Evolutionary conservation across 2,888 invertebrate genomes (phyloP), one percentile per base, ranked within the genome.

Genomic region (Oscheius sp.): DNA sequence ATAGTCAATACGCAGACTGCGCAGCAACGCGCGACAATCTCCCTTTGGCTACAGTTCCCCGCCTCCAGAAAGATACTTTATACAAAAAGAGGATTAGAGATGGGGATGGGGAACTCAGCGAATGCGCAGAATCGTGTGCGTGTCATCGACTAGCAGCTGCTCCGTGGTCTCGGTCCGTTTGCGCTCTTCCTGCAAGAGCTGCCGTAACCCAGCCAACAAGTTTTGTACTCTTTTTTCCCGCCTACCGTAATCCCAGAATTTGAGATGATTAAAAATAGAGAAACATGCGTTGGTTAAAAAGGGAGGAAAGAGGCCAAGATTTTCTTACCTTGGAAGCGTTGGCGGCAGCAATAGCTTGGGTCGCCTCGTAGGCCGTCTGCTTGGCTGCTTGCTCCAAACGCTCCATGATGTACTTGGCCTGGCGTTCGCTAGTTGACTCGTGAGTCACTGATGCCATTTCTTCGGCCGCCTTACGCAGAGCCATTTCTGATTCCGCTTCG

Each of bases 281-380:
- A 86, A 85, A 23, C 87, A 84, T 55, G n/a, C n/a, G n/a, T n/a
- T n/a, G n/a, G n/a, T n/a, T n/a, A 81, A 78, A 29, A 46, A 52
- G 0, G 17, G 52, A 15, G 52, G 17, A 23, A 50, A 20, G 17
- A 39, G 8, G 15, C n/a, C 15, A n/a, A 31, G 25, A 33, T 33
- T 55, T 17, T 42, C 74, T 20, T 58, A 75, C 78, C 76, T 81
- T 80, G 0, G 93, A 93, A 79, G 92, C 92, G 79, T 93, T 93
- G 0, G 94, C 92, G 0, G 95, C 93, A 0, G 93, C 92, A 76
- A 96, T 92, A 81, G 94, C 92, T 87, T 96, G 96, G 0, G 94
- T 94, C 0, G 94, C 94, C 66, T 93, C 92, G 0, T 93, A 76
- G 33, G 82, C 79, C 6, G 84, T 80, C 61, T 82, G 76, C 55